A percentile compares a stretch with the other conserved stretches of the same genome.
These are phyloP conservation scores for Atta cephalotes DNA, from an alignment of 1,140 invertebrate species.

Conservation along the genomic window DNA sequence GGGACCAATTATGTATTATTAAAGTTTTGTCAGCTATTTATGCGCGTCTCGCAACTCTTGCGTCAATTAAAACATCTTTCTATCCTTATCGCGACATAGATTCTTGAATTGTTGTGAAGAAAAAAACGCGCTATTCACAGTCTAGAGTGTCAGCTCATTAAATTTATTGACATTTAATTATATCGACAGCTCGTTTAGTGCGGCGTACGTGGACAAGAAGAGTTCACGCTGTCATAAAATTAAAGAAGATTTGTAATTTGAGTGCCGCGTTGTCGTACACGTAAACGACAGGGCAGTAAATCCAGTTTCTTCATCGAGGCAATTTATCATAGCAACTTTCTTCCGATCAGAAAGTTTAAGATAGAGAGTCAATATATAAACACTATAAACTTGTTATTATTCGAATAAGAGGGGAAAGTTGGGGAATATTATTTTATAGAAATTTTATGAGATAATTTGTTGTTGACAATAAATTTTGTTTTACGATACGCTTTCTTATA, in stretches of 20 bases:
- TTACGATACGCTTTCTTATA: neutral
- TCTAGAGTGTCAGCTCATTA: conserved; percentile 20
- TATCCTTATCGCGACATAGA: neutral
- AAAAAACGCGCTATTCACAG: neutral
- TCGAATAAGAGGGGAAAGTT: neutral
- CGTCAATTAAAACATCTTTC: neutral
- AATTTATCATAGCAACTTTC: neutral
- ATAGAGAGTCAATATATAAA: neutral
- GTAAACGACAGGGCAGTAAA: conserved; percentile 24
- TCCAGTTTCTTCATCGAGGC: conserved; percentile 8
- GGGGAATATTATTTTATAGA: conserved; percentile 7
- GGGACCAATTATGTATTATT: neutral
- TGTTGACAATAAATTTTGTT: neutral
- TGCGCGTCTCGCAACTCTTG: neutral
- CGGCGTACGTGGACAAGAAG: neutral
- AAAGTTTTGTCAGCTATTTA: neutral
- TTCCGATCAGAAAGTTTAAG: neutral
- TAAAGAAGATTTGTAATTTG: conserved; percentile 47
- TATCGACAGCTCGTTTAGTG: conserved; percentile 46
- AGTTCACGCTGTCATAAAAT: conserved; percentile 35
- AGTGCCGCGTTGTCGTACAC: neutral
- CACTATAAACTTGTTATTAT: neutral
- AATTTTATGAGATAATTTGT: neutral
- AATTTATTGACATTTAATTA: conserved; percentile 47
- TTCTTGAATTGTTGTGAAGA: neutral